These are phyloP conservation scores for Seriola quinqueradiata DNA, from an alignment of 2,113 vertebrate genomes.

Conservation along the genomic window DNA sequence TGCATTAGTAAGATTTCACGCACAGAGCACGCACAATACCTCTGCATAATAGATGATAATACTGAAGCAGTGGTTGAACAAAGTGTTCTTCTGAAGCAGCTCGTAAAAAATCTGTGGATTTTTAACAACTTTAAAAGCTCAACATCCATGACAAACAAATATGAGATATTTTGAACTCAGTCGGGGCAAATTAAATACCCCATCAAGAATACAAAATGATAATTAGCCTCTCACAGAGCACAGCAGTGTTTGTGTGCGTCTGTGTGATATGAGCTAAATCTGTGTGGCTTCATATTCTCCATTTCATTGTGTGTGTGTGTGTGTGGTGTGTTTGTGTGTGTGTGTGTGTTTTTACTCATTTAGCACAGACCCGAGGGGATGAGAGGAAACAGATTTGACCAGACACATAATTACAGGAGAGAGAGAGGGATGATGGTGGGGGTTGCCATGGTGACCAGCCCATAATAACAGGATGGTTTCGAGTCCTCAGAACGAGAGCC, in stretches of 20 bases:
- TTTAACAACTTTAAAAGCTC: neutral
- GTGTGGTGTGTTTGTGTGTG: neutral
- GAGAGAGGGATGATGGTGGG: constrained; percentile 54
- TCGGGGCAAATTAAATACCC: neutral
- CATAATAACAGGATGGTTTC: constrained; percentile 71
- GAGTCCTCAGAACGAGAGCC: constrained; percentile 39
- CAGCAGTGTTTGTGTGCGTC: neutral
- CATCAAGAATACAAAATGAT: neutral
- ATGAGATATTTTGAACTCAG: neutral
- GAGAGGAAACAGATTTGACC: constrained; percentile 74
- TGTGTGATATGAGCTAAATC: constrained; percentile 2
- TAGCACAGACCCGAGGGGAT: constrained; percentile 50
- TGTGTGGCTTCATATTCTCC: constrained; percentile 10
- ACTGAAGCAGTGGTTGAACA: constrained; percentile 1
- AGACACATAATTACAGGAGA: constrained; percentile 75
- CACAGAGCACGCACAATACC: neutral
- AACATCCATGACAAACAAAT: neutral
- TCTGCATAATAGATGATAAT: neutral
- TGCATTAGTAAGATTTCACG: neutral
- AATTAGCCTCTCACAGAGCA: neutral
- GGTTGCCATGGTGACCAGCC: constrained; percentile 67
- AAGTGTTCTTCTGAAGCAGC: constrained; percentile 6
- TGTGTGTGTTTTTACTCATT: constrained; percentile 48
- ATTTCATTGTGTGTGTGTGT: neutral
- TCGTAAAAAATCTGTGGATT: neutral